phyloP scores from a whole-genome alignment of 2,113 vertebrate genomes.

The Rhynchopsitta pachyrhyncha region DNA sequence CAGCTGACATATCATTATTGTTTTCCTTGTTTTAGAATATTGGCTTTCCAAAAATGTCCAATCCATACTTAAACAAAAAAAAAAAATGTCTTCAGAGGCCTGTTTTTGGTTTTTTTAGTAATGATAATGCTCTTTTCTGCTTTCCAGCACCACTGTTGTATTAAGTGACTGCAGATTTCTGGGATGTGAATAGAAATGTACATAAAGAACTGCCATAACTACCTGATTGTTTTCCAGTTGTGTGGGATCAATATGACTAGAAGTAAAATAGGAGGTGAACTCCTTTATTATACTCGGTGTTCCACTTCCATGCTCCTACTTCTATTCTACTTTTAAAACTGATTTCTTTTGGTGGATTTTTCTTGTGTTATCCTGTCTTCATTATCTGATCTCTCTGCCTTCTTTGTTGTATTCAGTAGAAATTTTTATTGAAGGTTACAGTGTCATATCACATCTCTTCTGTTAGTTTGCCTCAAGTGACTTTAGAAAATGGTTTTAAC shows the following conservation, averaged over 20 bases:
- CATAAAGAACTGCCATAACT: not conserved
- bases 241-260: not conserved
- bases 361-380: not conserved
- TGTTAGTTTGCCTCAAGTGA: not conserved
- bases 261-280: not conserved
- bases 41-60: not conserved
- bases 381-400: not conserved
- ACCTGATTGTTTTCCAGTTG: not conserved
- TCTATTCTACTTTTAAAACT: not conserved
- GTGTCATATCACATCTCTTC: not conserved
- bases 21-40: conserved; percentile 26
- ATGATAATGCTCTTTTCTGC: not conserved
- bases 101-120: not conserved
- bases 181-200: not conserved
- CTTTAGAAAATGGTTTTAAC: not conserved
- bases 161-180: not conserved
- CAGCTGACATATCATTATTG: conserved; percentile 31
- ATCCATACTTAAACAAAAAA: conserved; percentile 8
- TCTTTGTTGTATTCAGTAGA: not conserved
- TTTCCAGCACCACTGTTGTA: not conserved
- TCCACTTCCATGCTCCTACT: not conserved
- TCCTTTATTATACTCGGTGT: not conserved
- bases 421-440: not conserved
- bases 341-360: not conserved
- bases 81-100: not conserved